Evolutionary conservation across 2,113 vertebrate species (phyloP), one percentile per base, ranked within the genome.

Genomic region (Bufo gargarizans): DNA sequence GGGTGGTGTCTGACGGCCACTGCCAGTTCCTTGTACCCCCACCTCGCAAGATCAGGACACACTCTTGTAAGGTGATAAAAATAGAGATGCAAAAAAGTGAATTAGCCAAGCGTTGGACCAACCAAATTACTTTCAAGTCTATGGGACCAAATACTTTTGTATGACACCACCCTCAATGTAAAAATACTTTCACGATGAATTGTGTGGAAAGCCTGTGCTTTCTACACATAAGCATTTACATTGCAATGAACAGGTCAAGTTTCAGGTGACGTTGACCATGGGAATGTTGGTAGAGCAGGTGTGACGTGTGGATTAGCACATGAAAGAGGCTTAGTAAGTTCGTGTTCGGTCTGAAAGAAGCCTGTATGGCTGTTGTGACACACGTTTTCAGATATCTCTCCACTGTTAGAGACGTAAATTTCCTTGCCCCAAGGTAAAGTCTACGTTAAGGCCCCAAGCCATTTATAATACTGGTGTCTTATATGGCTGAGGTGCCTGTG

Each of bases 271-370:
- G 3, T 14, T 5, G 45, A 17, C 13, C 71, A 16, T 77, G 76
- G 50, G 76, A 55, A 53, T 77, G 76, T 77, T 77, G 50, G 76
- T 77, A 77, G 49, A 77, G 22, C 47, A 77, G 76, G 49, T 77
- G 76, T n/a, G 76, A 77, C 17, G 19, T n/a, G 76, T 77, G 22
- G 0, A 77, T 77, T 47, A 19, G 17, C 74, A 50, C 50, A 20
- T 77, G 47, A 77, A 50, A 77, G 17, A 77, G 47, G 19, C 11
- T 10, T 53, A 7, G 4, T 47, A 47, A 1, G 5, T 33, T 43
- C 33, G 33, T 72, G 33, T 72, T 13, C 2, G 16, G 43, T 17
- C 69, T 45, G 11, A 2, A 7, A 45, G 33, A 16, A 72, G 4
- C 69, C 10, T 72, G 13, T 74, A 74, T 47, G 0, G 45, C 4